phyloP scores from a whole-genome alignment of 2,113 vertebrate species.

The Herpetotheres cachinnans region DNA sequence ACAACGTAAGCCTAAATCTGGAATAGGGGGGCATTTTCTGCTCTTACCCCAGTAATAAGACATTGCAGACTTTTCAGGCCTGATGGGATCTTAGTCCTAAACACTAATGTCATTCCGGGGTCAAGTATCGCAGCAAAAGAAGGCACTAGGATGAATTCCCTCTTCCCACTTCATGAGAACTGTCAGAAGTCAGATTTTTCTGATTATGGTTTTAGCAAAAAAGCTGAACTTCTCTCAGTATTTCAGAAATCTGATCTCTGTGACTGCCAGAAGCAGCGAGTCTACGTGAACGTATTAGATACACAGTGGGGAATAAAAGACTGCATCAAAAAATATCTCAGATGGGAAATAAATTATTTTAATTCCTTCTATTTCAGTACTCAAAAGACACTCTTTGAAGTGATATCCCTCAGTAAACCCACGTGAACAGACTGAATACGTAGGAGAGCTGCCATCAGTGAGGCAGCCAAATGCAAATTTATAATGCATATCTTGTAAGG shows the following conservation, averaged over 20 bases:
- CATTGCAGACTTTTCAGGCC: neutral
- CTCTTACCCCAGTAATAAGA: neutral
- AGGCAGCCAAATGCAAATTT: neutral
- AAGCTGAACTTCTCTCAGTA: neutral
- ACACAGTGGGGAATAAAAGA: neutral
- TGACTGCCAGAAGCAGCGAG: neutral
- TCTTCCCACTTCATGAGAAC: neutral
- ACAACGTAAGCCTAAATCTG: neutral
- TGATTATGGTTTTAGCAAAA: neutral
- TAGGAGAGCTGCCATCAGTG: neutral
- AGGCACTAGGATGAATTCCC: neutral
- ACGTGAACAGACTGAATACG: neutral
- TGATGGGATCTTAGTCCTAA: neutral
- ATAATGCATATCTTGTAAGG: neutral
- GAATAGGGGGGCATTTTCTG: neutral
- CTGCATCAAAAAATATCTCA: neutral
- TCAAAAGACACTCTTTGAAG: neutral
- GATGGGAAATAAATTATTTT: neutral
- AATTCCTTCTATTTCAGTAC: neutral
- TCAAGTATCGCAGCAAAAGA: neutral
- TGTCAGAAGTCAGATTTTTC: neutral
- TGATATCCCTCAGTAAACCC: neutral
- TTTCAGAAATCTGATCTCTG: neutral
- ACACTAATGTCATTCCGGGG: neutral
- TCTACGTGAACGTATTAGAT: neutral